Evolutionary conservation across 2,888 invertebrate genomes (phyloP).

Genomic region (Drosophila colorata): DNA sequence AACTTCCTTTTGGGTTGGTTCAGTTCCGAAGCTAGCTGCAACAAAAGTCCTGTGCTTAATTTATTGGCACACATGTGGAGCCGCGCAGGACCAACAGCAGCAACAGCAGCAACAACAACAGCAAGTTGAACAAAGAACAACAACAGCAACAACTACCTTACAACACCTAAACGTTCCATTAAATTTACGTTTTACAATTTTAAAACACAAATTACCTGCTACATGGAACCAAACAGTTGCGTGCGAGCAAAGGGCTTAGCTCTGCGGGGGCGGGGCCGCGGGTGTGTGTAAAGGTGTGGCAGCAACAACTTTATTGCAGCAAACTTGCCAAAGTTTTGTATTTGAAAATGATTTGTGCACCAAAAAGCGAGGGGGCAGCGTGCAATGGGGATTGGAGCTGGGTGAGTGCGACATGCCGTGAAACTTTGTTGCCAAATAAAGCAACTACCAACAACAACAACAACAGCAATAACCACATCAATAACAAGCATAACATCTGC

Average conservation of each 20-base stretch:
- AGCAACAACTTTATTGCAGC: slow-evolving; percentile 73
- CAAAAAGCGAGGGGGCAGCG: background rate
- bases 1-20: background rate
- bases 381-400: background rate
- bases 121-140: slow-evolving; percentile 13
- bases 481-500: slow-evolving; percentile 40
- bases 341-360: slow-evolving; percentile 75
- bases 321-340: slow-evolving; percentile 71
- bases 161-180: slow-evolving; percentile 76
- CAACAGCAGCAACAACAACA: background rate
- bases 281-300: slow-evolving; percentile 38
- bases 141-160: slow-evolving; percentile 35
- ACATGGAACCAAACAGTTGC: slow-evolving; percentile 70
- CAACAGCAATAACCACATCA: slow-evolving; percentile 19
- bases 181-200: slow-evolving; percentile 77
- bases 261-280: background rate
- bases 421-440: slow-evolving; percentile 74
- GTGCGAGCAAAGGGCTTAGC: slow-evolving; percentile 21
- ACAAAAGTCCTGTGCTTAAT: slow-evolving; percentile 35
- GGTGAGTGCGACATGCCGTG: slow-evolving; percentile 60
- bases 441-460: slow-evolving; percentile 33
- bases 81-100: slow-evolving; percentile 16
- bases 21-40: background rate
- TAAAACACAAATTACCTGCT: slow-evolving; percentile 76
- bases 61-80: slow-evolving; percentile 33